phyloP scores from a whole-genome alignment of 2,888 invertebrate genomes.

The Deilephila elpenor region DNA sequence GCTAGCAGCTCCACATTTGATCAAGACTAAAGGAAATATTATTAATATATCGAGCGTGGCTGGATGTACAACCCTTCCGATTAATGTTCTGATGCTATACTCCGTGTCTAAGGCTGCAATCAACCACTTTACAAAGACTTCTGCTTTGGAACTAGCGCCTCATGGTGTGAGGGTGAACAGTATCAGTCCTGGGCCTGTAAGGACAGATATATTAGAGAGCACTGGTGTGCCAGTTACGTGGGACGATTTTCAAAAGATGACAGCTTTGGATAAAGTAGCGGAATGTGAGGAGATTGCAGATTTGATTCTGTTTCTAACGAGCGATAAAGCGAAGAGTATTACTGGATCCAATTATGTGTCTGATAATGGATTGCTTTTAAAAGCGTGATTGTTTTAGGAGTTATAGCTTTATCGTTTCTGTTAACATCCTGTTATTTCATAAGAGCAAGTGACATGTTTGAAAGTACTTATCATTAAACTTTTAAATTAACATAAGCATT shows the following conservation, averaged over 20 bases:
- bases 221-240: neutral
- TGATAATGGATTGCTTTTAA: neutral
- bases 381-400: neutral
- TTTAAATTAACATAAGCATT: too few species aligned
- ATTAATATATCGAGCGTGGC: constrained; percentile 51
- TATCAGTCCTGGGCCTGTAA: constrained; percentile 7
- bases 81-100: constrained; percentile 38
- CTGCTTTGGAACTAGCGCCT: constrained; percentile 33
- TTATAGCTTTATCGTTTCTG: too few species aligned
- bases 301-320: constrained; percentile 49
- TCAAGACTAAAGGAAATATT: constrained; percentile 52
- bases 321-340: constrained; percentile 42
- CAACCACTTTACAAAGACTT: neutral
- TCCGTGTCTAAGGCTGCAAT: constrained; percentile 14
- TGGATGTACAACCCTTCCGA: constrained; percentile 29
- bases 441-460: too few species aligned
- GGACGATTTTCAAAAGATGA: neutral
- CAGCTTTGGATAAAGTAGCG: constrained; percentile 21
- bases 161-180: constrained; percentile 33
- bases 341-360: constrained; percentile 5
- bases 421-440: too few species aligned
- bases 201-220: neutral
- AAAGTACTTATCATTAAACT: too few species aligned
- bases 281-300: constrained; percentile 40
- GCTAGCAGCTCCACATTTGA: constrained; percentile 48